These are phyloP conservation scores for Sciaenops ocellatus DNA, from an alignment of 2,797 vertebrate species.

Conservation along the genomic window DNA sequence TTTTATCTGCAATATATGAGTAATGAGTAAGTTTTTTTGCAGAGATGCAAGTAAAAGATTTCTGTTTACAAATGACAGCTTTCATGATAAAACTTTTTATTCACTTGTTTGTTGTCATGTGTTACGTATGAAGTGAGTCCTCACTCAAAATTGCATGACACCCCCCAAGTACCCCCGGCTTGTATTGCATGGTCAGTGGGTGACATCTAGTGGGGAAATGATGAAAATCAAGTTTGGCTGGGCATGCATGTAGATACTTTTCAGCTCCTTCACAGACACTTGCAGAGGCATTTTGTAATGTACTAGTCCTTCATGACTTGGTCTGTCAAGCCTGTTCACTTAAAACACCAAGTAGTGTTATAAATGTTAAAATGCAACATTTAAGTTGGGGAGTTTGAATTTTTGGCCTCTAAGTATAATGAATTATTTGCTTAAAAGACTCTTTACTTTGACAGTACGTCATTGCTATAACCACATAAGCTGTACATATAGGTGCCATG, in stretches of 20 bases:
- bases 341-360: neutral
- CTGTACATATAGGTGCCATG: neutral
- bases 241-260: neutral
- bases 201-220: slow-evolving; percentile 79
- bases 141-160: slow-evolving; percentile 34
- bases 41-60: neutral
- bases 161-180: neutral
- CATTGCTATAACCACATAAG: neutral
- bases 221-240: neutral
- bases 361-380: neutral
- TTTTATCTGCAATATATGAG: neutral
- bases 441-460: neutral
- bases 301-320: neutral
- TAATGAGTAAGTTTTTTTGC: neutral
- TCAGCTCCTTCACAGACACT: neutral
- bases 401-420: neutral
- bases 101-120: neutral
- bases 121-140: neutral
- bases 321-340: neutral
- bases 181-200: slow-evolving; percentile 59
- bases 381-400: neutral
- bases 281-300: neutral
- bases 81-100: neutral
- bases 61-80: neutral
- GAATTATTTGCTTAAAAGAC: neutral